phyloP scores from a whole-genome alignment of 2,797 vertebrate genomes.

The Sebastes matsubarae region DNA sequence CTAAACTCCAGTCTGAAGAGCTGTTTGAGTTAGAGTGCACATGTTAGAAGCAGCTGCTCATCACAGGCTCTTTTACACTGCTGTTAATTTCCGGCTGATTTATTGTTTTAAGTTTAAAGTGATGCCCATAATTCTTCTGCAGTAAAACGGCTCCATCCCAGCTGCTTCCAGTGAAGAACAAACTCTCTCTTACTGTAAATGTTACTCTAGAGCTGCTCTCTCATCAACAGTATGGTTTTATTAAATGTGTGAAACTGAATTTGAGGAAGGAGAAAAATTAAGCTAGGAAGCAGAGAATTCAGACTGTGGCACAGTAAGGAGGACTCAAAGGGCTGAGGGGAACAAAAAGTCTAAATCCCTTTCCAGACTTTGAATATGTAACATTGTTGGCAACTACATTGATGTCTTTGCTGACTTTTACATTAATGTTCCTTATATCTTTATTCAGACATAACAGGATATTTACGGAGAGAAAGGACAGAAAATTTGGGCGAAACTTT shows the following conservation, averaged over 20 bases:
- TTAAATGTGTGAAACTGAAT: neutral
- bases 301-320: neutral
- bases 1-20: neutral
- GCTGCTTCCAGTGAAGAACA: neutral
- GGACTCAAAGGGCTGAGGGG: neutral
- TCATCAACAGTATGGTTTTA: neutral
- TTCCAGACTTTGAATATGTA: too few relatives aligned
- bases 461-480: too few relatives aligned
- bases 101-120: neutral
- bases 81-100: neutral
- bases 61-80: neutral
- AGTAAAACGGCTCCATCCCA: neutral
- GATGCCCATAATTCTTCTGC: neutral
- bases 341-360: neutral
- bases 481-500: neutral
- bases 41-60: conserved; percentile 4
- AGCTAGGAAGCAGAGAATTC: neutral
- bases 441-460: too few relatives aligned
- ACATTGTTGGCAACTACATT: too few relatives aligned
- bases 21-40: neutral
- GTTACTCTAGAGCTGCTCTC: neutral
- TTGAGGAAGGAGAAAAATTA: neutral
- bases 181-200: neutral
- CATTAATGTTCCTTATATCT: too few relatives aligned
- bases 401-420: too few relatives aligned